Conservation (phyloP, 2,888 invertebrate species). For the Amaurobius ferox region DNA sequence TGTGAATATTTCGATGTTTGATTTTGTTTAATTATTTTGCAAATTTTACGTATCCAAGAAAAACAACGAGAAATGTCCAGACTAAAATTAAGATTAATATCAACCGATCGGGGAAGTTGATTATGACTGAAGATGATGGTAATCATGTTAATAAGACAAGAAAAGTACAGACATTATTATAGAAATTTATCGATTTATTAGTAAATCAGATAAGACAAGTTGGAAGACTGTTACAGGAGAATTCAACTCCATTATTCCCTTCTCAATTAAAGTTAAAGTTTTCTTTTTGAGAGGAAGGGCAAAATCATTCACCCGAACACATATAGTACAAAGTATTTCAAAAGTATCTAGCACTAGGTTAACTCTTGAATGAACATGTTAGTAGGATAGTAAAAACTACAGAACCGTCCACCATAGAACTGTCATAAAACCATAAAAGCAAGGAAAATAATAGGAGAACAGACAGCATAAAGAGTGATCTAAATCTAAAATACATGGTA, state of each 20-base stretch:
- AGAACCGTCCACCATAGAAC: slow-evolving; percentile 26
- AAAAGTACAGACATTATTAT: not conserved
- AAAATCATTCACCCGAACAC: slow-evolving; percentile 16
- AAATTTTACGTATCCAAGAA: no score
- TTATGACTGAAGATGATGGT: no score
- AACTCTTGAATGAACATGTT: slow-evolving; percentile 35
- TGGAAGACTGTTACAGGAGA: slow-evolving; percentile 70
- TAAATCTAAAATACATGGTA: not conserved
- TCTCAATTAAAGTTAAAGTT: slow-evolving; percentile 55
- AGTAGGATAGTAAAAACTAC: slow-evolving; percentile 36
- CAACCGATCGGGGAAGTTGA: no score
- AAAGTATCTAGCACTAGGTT: slow-evolving; percentile 3
- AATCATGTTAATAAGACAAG: no score
- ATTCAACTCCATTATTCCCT: slow-evolving; percentile 44
- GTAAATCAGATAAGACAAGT: slow-evolving; percentile 67
- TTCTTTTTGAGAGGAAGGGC: slow-evolving; percentile 21
- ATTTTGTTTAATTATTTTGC: no score
- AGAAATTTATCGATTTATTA: slow-evolving; percentile 67
- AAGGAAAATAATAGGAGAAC: not conserved
- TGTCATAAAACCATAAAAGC: slow-evolving; percentile 13
- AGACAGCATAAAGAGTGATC: not conserved
- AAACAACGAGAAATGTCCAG: no score
- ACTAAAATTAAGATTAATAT: no score
- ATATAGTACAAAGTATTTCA: slow-evolving; percentile 46
- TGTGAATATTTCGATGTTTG: no score